Evolutionary conservation across 2,797 vertebrate species (phyloP).

Genomic region (Enteromius trimaculatus): DNA sequence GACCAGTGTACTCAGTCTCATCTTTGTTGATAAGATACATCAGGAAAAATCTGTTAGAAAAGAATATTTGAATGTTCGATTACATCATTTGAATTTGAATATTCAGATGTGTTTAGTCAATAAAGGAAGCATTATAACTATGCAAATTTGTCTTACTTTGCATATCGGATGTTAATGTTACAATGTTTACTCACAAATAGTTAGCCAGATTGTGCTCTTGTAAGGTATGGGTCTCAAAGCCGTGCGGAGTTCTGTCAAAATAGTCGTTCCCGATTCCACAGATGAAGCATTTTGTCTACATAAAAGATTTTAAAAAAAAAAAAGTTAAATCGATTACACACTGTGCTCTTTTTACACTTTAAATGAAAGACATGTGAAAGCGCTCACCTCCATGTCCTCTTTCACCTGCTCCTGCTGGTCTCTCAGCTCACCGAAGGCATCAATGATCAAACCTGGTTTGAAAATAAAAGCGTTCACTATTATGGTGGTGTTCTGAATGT

Average conservation of each 20-base stretch:
- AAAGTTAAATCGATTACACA: not conserved
- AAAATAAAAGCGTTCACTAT: slow-evolving; percentile 9
- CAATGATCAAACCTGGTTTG: slow-evolving; percentile 93
- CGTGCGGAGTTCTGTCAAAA: slow-evolving; percentile 95
- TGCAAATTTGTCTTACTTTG: slow-evolving; percentile 11
- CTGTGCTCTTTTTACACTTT: not conserved
- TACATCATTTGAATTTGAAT: too few relatives aligned
- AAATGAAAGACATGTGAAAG: not conserved
- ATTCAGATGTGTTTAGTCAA: not conserved
- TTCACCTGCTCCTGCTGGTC: slow-evolving; percentile 99
- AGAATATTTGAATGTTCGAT: not conserved
- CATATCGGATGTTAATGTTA: not conserved
- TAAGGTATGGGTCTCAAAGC: slow-evolving; percentile 97
- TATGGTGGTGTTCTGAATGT: not conserved
- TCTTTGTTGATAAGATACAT: slow-evolving; percentile 99
- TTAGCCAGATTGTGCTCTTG: slow-evolving; percentile 99
- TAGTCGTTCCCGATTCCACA: slow-evolving; percentile 99
- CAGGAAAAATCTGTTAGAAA: slow-evolving; percentile 89
- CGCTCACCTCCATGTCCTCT: slow-evolving; percentile 96
- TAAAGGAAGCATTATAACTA: not conserved
- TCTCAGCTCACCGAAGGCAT: slow-evolving; percentile 97
- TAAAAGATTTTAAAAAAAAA: not conserved
- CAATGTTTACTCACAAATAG: slow-evolving; percentile 89
- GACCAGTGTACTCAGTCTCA: slow-evolving; percentile 98
- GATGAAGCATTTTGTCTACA: slow-evolving; percentile 98